Evolutionary conservation across 2,113 vertebrate species (phyloP).

Genomic region (Bubo bubo): DNA sequence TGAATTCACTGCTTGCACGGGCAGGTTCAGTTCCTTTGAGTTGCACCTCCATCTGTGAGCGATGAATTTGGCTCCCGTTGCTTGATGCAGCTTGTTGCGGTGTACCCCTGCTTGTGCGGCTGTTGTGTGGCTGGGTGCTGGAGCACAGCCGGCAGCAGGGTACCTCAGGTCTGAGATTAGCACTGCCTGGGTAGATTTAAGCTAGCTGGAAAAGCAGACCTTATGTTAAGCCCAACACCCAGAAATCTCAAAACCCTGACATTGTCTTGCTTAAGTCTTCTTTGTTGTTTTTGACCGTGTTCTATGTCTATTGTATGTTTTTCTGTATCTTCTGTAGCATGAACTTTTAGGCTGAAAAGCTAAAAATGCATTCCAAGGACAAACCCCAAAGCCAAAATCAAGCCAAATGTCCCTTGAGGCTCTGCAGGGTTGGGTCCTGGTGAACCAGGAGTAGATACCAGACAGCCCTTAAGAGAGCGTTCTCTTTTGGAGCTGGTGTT

Average conservation of each 20-base stretch:
- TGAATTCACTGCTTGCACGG: neutral
- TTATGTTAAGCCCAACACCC: neutral
- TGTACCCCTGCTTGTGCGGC: neutral
- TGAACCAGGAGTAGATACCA: neutral
- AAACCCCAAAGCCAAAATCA: neutral
- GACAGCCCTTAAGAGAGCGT: neutral
- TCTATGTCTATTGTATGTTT: rapidly evolving
- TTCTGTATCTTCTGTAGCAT: neutral
- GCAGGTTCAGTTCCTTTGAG: neutral
- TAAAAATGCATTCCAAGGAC: neutral
- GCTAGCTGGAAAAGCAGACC: neutral
- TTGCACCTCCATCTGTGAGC: neutral
- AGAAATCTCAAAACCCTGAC: neutral
- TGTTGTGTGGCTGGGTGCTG: neutral
- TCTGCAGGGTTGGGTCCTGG: neutral
- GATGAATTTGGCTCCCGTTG: neutral
- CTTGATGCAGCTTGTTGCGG: neutral
- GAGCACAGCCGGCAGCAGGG: neutral
- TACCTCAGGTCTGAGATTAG: neutral
- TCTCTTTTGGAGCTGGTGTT: neutral
- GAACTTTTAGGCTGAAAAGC: neutral
- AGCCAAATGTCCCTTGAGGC: neutral
- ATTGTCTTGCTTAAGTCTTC: neutral
- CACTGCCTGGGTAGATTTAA: neutral
- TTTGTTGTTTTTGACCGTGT: neutral